phyloP scores from a whole-genome alignment of 2,888 invertebrate species.

The Ecliptopera silaceata region DNA sequence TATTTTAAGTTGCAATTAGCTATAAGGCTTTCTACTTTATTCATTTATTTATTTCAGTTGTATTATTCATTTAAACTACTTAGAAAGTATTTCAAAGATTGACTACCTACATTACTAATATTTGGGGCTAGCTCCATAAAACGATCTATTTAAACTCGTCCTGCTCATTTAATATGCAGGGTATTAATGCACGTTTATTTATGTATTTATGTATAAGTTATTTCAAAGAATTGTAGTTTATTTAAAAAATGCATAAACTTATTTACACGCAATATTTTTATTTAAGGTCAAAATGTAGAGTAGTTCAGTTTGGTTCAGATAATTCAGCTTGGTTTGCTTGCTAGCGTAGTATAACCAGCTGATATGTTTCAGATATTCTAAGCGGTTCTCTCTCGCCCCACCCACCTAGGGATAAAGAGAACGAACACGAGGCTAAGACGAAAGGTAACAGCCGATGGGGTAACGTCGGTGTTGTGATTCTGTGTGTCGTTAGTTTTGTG shows the following conservation, averaged over 20 bases:
- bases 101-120: too few species aligned
- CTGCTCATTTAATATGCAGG: too few species aligned
- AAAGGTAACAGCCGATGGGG: constrained; percentile 83
- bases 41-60: not conserved
- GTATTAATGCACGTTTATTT: too few species aligned
- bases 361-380: constrained; percentile 87
- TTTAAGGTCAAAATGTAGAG: not conserved
- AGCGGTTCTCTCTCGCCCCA: constrained; percentile 87
- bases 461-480: constrained; percentile 53
- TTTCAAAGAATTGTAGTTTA: too few species aligned
- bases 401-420: constrained; percentile 85
- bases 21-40: constrained; percentile 13
- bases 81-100: too few species aligned
- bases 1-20: constrained; percentile 15
- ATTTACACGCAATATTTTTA: not conserved
- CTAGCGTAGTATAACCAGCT: constrained; percentile 38
- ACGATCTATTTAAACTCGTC: too few species aligned
- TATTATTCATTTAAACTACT: not conserved
- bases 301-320: too few species aligned
- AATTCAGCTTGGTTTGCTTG: constrained; percentile 12
- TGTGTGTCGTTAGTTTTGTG: constrained; percentile 51
- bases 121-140: too few species aligned
- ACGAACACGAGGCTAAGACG: constrained; percentile 89
- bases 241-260: too few species aligned
- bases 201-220: too few species aligned